A percentile compares a stretch with the other conserved stretches of the same genome.
Conservation (phyloP, 2,797 vertebrate species). For the Sebastes kiyomatsui region DNA sequence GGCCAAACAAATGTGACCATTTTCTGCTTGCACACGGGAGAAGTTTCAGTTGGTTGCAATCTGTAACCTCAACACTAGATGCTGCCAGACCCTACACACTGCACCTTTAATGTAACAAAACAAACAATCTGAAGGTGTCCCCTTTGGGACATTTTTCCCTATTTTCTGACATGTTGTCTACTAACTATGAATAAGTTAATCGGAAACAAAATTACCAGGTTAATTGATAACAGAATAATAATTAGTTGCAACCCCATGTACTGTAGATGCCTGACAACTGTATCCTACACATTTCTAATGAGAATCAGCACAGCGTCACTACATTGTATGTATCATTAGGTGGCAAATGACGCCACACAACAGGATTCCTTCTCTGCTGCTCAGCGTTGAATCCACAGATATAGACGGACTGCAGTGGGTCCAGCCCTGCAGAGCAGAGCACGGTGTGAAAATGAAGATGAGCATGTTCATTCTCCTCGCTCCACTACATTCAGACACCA, state of each 20-base stretch:
- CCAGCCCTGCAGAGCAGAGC: conserved; percentile 18
- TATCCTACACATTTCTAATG: neutral
- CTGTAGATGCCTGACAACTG: neutral
- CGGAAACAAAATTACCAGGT: neutral
- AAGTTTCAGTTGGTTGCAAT: too few relatives aligned
- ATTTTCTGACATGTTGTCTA: neutral
- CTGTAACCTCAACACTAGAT: too few relatives aligned
- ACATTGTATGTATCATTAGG: conserved; percentile 51
- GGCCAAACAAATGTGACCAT: neutral
- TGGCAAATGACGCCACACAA: conserved; percentile 80
- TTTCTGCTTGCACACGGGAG: too few relatives aligned
- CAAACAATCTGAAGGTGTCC: too few relatives aligned
- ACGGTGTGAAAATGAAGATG: conserved; percentile 55
- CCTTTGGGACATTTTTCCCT: neutral
- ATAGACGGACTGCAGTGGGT: neutral
- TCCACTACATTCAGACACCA: conserved; percentile 27
- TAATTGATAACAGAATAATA: neutral
- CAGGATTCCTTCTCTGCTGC: neutral
- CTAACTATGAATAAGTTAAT: neutral
- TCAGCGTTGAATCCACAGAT: neutral
- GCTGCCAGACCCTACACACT: too few relatives aligned
- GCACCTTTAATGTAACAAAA: too few relatives aligned
- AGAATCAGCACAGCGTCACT: neutral
- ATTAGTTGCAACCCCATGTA: neutral
- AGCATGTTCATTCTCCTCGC: conserved; percentile 50